Conservation (phyloP, 2,888 invertebrate species). For the Sepiola atlantica region DNA sequence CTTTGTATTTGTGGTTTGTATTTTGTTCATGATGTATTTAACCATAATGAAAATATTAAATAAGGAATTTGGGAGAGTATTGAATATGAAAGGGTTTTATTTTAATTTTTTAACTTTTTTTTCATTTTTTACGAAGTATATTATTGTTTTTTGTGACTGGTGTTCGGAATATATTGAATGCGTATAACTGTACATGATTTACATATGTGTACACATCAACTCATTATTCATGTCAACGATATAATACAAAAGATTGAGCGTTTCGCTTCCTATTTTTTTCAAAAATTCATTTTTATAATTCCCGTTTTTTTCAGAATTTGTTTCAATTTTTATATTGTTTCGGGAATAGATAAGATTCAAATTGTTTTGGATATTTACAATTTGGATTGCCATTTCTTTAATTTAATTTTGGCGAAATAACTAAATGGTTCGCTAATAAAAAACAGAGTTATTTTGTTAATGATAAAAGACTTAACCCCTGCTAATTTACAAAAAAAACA, state of each 20-base stretch:
- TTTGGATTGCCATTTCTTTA: background rate
- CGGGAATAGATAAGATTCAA: background rate
- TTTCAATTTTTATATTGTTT: background rate
- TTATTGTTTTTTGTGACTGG: background rate
- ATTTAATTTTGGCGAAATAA: background rate
- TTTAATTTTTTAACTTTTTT: background rate
- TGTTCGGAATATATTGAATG: background rate
- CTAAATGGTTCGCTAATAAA: background rate
- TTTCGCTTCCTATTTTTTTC: background rate
- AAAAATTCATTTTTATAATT: background rate
- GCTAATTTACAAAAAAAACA: too few species aligned
- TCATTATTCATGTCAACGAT: background rate
- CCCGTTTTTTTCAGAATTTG: background rate
- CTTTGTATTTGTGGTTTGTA: background rate
- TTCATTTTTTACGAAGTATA: background rate
- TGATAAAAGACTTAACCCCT: too few species aligned
- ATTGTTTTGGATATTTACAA: background rate
- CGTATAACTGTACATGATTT: background rate
- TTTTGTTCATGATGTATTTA: background rate
- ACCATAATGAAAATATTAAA: conserved; percentile 21
- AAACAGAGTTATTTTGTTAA: background rate
- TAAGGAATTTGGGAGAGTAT: conserved; percentile 9
- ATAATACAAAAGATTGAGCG: background rate
- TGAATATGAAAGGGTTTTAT: background rate
- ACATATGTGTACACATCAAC: background rate